Percentiles rank a stretch among this genome's conserved stretches.
phyloP scores from a whole-genome alignment of 2,888 invertebrate genomes.

The Perithous albicinctus region DNA sequence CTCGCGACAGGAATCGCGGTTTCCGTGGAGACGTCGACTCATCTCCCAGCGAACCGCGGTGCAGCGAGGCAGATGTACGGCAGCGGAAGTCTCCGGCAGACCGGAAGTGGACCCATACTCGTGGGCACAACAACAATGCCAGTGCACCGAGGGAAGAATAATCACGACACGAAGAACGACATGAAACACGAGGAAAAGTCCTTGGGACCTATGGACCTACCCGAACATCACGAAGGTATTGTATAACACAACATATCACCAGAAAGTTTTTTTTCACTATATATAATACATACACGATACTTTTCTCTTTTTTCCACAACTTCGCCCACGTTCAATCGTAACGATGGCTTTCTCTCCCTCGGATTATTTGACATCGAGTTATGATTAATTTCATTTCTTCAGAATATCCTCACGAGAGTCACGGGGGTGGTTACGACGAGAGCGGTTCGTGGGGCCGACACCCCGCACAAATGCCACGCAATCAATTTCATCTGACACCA shows the following conservation, averaged over 20 bases:
- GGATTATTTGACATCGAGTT: neutral
- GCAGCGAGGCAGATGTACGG: slow-evolving; percentile 87
- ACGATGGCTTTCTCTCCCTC: neutral
- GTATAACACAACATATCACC: too few relatives aligned
- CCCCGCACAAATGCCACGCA: slow-evolving; percentile 61
- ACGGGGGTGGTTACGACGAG: slow-evolving; percentile 67
- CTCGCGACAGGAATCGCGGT: slow-evolving; percentile 18
- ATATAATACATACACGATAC: too few relatives aligned
- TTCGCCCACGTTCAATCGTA: too few relatives aligned
- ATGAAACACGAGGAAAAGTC: slow-evolving; percentile 71
- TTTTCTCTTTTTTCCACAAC: neutral
- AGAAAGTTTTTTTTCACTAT: too few relatives aligned
- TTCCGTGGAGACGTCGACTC: slow-evolving; percentile 78
- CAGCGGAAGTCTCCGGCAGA: slow-evolving; percentile 86
- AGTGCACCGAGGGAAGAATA: slow-evolving; percentile 62
- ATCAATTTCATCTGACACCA: slow-evolving; percentile 71
- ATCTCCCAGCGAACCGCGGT: slow-evolving; percentile 86
- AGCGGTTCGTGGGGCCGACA: slow-evolving; percentile 64
- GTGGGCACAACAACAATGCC: slow-evolving; percentile 72
- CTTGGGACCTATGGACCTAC: slow-evolving; percentile 63
- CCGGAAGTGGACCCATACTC: slow-evolving; percentile 83
- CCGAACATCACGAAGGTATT: slow-evolving; percentile 68
- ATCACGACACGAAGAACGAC: slow-evolving; percentile 71
- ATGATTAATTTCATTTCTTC: slow-evolving; percentile 18
- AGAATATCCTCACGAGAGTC: slow-evolving; percentile 69